Conservation (phyloP, 2,888 invertebrate species). For the Drosophila recens region DNA sequence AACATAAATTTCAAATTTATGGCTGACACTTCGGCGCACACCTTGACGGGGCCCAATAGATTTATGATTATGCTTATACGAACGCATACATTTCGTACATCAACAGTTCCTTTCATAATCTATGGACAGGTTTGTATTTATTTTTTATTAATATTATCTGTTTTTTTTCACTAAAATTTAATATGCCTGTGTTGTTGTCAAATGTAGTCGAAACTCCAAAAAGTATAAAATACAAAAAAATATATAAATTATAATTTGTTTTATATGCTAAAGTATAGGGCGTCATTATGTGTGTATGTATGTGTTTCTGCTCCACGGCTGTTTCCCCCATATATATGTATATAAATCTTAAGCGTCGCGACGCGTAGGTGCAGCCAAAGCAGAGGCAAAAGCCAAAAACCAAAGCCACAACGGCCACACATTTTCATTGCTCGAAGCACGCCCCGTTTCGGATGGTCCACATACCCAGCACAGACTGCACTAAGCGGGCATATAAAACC, state of each 20-base stretch:
- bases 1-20: slow-evolving; percentile 75
- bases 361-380: slow-evolving; percentile 74
- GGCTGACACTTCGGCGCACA: slow-evolving; percentile 66
- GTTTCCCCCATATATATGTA: slow-evolving; percentile 19
- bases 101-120: slow-evolving; percentile 77
- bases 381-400: slow-evolving; percentile 39
- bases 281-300: slow-evolving; percentile 36
- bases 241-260: slow-evolving; percentile 74
- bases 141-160: slow-evolving; percentile 41
- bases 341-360: slow-evolving; percentile 61
- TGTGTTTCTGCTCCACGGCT: slow-evolving; percentile 11
- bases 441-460: slow-evolving; percentile 58
- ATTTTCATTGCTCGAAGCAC: slow-evolving; percentile 68
- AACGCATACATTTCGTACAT: slow-evolving; percentile 60
- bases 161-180: slow-evolving; percentile 28
- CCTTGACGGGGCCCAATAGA: slow-evolving; percentile 54
- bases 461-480: slow-evolving; percentile 21
- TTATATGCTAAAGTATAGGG: slow-evolving; percentile 59
- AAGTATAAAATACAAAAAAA: slow-evolving; percentile 20
- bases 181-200: slow-evolving; percentile 37
- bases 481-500: not conserved
- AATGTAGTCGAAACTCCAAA: slow-evolving; percentile 24
- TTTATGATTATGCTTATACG: slow-evolving; percentile 62
- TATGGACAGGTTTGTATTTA: slow-evolving; percentile 62
- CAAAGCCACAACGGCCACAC: slow-evolving; percentile 61